phyloP scores from a whole-genome alignment of 2,888 invertebrate species.

The Micoletzkya japonica region DNA sequence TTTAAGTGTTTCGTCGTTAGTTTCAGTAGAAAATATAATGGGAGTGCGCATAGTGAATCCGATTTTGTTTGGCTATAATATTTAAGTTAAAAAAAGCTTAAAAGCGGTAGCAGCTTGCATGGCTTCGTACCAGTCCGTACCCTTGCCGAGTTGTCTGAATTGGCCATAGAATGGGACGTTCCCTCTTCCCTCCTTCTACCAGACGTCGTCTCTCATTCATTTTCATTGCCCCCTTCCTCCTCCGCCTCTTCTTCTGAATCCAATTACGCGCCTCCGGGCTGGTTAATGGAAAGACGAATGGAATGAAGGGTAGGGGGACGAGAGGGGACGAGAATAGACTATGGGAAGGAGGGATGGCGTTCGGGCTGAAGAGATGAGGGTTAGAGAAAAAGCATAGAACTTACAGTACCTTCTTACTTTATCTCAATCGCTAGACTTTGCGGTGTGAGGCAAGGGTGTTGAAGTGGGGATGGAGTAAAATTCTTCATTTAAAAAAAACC shows the following conservation, averaged over 20 bases:
- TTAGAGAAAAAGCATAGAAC: no score
- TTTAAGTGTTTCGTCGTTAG: no score
- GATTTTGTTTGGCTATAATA: background rate
- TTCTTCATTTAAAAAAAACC: no score
- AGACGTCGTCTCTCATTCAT: background rate
- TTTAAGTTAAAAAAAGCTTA: background rate
- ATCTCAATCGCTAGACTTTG: no score
- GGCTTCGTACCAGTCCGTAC: background rate
- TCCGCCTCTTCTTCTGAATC: background rate
- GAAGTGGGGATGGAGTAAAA: background rate
- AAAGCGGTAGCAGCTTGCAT: background rate
- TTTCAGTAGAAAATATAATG: background rate
- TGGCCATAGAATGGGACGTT: background rate
- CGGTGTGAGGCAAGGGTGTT: no score
- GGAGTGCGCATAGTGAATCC: background rate
- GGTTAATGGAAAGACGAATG: background rate
- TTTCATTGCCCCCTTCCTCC: background rate
- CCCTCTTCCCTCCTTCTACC: background rate
- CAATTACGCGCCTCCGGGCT: background rate
- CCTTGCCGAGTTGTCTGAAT: background rate
- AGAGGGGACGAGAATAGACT: background rate
- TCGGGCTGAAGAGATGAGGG: background rate
- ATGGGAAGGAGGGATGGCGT: background rate
- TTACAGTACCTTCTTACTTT: no score
- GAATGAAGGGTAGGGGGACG: conserved; percentile 6